These are phyloP conservation scores for Halcyon chelicuti DNA, from an alignment of 2,797 vertebrate genomes.

Conservation along the genomic window DNA sequence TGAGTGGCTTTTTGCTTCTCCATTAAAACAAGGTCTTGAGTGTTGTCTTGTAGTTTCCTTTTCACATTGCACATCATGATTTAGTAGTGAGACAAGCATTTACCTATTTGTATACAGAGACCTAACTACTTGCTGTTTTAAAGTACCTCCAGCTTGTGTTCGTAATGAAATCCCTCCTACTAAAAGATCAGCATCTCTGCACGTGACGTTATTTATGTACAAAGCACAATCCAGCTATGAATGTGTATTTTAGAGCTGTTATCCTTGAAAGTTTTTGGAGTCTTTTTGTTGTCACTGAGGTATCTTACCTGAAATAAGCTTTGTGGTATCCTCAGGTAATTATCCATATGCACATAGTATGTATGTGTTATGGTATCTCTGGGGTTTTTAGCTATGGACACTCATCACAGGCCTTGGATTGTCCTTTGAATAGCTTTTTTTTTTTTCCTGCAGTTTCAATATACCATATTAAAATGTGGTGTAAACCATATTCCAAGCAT, in stretches of 20 bases:
- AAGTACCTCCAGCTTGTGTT: background rate
- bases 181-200: background rate
- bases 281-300: background rate
- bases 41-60: background rate
- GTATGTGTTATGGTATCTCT: background rate
- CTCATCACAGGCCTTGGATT: background rate
- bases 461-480: background rate
- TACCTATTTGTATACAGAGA: background rate
- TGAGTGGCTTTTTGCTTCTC: background rate
- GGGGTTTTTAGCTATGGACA: background rate
- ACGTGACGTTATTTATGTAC: background rate
- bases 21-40: background rate
- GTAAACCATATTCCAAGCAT: background rate
- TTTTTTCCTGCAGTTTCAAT: background rate
- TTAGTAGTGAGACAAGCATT: background rate
- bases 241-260: background rate
- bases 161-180: background rate
- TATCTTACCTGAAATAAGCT: background rate
- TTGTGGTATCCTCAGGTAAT: background rate
- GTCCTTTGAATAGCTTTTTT: background rate
- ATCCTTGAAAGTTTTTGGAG: background rate
- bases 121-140: background rate
- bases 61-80: background rate
- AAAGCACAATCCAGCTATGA: background rate
- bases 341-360: background rate